Evolutionary conservation across 2,113 vertebrate species (phyloP).

Genomic region (Callocephalon fimbriatum): DNA sequence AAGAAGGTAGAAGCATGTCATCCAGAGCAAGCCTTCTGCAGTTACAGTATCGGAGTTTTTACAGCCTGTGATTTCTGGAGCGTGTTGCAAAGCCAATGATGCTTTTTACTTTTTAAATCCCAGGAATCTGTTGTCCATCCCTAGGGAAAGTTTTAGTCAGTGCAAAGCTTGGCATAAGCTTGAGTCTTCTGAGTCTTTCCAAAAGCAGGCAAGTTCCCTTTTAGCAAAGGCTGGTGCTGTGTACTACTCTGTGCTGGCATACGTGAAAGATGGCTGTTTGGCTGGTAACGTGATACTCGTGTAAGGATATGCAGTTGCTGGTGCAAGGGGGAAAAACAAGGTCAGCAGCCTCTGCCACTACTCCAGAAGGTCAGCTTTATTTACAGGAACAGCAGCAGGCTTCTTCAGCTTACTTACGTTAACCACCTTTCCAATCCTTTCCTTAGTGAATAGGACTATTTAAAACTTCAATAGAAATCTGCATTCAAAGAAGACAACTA

Average conservation of each 20-base stretch:
- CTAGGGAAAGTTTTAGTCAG: neutral
- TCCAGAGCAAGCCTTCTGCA: neutral
- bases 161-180: neutral
- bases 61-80: neutral
- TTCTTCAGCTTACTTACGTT: neutral
- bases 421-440: neutral
- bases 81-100: neutral
- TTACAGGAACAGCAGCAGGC: neutral
- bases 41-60: neutral
- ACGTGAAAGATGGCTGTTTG: neutral
- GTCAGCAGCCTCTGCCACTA: neutral
- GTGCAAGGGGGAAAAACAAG: slow-evolving; percentile 10
- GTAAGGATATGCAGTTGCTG: neutral
- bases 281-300: neutral
- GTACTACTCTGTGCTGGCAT: neutral
- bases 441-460: slow-evolving; percentile 37
- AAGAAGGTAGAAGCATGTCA: neutral
- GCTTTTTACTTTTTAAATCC: neutral
- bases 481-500: slow-evolving; percentile 63
- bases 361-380: slow-evolving; percentile 35
- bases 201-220: neutral
- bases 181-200: accelerated
- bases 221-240: neutral
- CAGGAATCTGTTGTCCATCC: neutral
- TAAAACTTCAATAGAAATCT: slow-evolving; percentile 60